Evolutionary conservation across 2,888 invertebrate species (phyloP).

Genomic region (Brenthis hecate): DNA sequence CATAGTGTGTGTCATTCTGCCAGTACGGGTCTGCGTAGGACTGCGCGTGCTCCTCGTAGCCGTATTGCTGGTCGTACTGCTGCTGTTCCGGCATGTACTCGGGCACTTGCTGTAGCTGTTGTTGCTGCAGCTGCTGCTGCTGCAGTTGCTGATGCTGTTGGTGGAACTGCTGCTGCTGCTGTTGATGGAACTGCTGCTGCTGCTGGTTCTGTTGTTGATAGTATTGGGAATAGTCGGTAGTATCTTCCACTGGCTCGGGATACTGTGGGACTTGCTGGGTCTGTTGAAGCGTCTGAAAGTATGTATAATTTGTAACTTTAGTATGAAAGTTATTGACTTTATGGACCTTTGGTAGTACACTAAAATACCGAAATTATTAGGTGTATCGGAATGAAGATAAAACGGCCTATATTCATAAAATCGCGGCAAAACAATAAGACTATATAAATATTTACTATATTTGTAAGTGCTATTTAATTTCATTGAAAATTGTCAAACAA

Average conservation of each 20-base stretch:
- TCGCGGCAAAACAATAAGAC: too few relatives aligned
- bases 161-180: constrained; percentile 23
- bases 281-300: constrained; percentile 42
- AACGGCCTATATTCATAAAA: too few relatives aligned
- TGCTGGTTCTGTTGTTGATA: constrained; percentile 47
- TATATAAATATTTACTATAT: too few relatives aligned
- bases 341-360: too few relatives aligned
- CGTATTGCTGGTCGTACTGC: constrained; percentile 30
- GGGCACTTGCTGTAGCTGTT: constrained; percentile 18
- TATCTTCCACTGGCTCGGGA: constrained; percentile 44
- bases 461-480: too few relatives aligned
- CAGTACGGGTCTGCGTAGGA: constrained; percentile 58
- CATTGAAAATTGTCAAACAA: too few relatives aligned
- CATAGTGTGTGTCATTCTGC: constrained; percentile 52
- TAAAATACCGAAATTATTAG: too few relatives aligned
- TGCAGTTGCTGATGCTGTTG: constrained; percentile 27
- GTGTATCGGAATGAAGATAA: too few relatives aligned
- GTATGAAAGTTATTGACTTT: too few relatives aligned
- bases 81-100: constrained; percentile 22
- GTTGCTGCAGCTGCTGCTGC: constrained; percentile 25
- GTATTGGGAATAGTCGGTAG: constrained; percentile 50
- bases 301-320: background rate
- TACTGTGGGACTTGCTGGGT: constrained; percentile 43
- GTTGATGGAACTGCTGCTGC: constrained; percentile 21
- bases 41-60: constrained; percentile 48